These are phyloP conservation scores for Bruchidius siliquastri DNA, from an alignment of 2,888 invertebrate genomes.

Conservation along the genomic window DNA sequence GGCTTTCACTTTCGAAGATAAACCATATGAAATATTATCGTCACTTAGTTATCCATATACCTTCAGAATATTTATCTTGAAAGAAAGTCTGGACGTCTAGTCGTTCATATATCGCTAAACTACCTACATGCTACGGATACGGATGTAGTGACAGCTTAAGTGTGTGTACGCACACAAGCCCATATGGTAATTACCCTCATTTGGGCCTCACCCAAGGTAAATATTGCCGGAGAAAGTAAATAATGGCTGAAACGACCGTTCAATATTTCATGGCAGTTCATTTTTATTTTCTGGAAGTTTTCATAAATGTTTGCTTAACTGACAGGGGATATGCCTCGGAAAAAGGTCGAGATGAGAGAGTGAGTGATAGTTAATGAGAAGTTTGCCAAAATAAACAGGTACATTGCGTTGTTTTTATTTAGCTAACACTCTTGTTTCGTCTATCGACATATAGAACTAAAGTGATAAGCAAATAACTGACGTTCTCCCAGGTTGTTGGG, in stretches of 20 bases:
- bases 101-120: not conserved
- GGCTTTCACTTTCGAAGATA: not conserved
- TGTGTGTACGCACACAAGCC: not conserved
- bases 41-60: not conserved
- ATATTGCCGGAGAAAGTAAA: not conserved
- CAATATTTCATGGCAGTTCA: not conserved
- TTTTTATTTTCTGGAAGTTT: not conserved
- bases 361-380: not conserved
- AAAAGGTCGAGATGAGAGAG: not conserved
- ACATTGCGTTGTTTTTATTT: not conserved
- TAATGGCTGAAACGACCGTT: not conserved
- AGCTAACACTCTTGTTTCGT: not conserved
- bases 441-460: no score
- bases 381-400: not conserved
- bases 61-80: not conserved
- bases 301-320: not conserved
- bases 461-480: no score
- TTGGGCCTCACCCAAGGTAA: not conserved
- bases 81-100: not conserved
- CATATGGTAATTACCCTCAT: not conserved
- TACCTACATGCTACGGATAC: not conserved
- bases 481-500: no score
- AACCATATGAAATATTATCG: not conserved
- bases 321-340: not conserved
- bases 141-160: not conserved